A percentile compares a stretch with the other conserved stretches of the same genome.
These are phyloP conservation scores for Tenualosa thibaudeaui DNA, from an alignment of 2,797 vertebrate genomes.

Conservation along the genomic window DNA sequence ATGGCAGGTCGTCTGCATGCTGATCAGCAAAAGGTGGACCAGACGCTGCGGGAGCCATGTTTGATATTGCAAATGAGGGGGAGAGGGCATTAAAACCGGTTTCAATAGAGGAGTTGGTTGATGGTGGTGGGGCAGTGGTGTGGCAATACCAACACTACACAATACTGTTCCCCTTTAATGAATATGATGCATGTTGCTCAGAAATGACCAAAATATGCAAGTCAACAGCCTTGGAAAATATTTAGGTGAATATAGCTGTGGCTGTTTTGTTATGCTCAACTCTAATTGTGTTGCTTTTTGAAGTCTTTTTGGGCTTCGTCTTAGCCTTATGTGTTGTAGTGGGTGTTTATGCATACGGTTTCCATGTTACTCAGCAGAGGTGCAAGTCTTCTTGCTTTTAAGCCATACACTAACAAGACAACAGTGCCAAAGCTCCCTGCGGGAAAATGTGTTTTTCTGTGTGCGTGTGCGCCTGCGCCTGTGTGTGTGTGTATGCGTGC, in stretches of 20 bases:
- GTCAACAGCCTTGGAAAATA: not conserved
- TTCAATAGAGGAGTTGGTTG: not conserved
- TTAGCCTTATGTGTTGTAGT: not conserved
- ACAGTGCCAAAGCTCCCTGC: slow-evolving; percentile 30
- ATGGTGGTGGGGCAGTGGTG: too few species aligned
- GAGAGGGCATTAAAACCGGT: slow-evolving; percentile 62
- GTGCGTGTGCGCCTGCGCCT: not conserved
- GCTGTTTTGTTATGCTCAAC: not conserved
- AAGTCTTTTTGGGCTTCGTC: not conserved
- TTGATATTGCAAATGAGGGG: slow-evolving; percentile 68
- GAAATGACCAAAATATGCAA: not conserved
- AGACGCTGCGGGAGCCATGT: slow-evolving; percentile 62
- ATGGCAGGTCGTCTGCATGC: slow-evolving; percentile 73
- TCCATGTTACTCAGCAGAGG: not conserved
- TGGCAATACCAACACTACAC: slow-evolving; percentile 33
- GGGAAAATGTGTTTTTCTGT: slow-evolving; percentile 6
- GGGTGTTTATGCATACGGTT: not conserved
- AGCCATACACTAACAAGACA: slow-evolving; percentile 15
- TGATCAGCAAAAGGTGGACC: slow-evolving; percentile 67
- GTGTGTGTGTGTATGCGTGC: not conserved
- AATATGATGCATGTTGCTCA: slow-evolving; percentile 55
- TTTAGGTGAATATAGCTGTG: not conserved
- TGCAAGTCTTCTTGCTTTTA: slow-evolving; percentile 1
- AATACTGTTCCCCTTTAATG: slow-evolving; percentile 50
- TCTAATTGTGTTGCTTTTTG: not conserved